Evolutionary conservation across 1,140 invertebrate genomes (phyloP).

Genomic region (Hyposmocoma kahamanoa): DNA sequence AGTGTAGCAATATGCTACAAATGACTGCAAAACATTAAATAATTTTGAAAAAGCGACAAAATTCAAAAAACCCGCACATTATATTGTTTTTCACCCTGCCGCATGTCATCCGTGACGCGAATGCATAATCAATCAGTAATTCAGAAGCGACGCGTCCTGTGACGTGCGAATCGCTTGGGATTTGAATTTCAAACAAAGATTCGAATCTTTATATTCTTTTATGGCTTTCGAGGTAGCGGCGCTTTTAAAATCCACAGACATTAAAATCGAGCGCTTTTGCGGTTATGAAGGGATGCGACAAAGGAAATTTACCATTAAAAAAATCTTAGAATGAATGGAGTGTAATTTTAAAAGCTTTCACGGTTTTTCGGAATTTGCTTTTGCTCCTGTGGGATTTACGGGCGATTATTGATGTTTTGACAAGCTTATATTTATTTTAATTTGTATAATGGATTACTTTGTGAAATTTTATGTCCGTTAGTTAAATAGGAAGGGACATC

Average conservation of each 20-base stretch:
- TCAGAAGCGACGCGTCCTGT: constrained; percentile 41
- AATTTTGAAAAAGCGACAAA: not conserved
- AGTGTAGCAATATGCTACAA: not conserved
- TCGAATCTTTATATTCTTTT: constrained; percentile 54
- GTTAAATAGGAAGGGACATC: too few relatives aligned
- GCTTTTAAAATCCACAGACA: too few relatives aligned
- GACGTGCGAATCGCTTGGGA: constrained; percentile 49
- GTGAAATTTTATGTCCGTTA: too few relatives aligned
- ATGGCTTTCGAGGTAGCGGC: constrained; percentile 17
- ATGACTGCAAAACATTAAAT: not conserved
- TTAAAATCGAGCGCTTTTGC: constrained; percentile 30
- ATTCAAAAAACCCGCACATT: constrained; percentile 13
- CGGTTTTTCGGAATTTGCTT: constrained; percentile 50
- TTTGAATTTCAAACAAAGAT: constrained; percentile 58
- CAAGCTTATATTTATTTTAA: constrained; percentile 41
- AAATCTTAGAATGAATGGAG: constrained; percentile 48
- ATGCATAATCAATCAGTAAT: constrained; percentile 71
- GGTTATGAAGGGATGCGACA: constrained; percentile 34
- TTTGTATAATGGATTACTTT: constrained; percentile 23
- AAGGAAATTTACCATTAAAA: constrained; percentile 31
- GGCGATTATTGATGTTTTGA: constrained; percentile 66
- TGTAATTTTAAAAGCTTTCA: constrained; percentile 69
- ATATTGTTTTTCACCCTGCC: constrained; percentile 31
- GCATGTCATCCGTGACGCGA: constrained; percentile 52
- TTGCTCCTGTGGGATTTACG: constrained; percentile 35